phyloP scores from a whole-genome alignment of 1,140 invertebrate species.

The Bombus sylvicola region DNA sequence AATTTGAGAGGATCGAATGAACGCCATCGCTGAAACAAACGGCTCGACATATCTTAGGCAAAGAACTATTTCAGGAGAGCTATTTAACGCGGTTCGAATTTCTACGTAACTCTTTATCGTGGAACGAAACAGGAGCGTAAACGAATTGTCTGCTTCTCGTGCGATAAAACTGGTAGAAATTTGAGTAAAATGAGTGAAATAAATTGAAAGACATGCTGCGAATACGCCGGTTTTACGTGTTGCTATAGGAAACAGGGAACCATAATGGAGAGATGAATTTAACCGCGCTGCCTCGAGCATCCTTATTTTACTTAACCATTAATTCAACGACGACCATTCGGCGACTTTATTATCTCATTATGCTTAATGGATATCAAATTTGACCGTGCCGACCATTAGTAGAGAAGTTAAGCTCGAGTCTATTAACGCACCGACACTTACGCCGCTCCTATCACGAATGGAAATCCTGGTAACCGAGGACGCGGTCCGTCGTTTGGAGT shows the following conservation, averaged over 20 bases:
- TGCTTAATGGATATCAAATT: conserved; percentile 55
- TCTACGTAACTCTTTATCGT: not conserved
- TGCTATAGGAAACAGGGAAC: not conserved
- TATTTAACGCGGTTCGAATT: not conserved
- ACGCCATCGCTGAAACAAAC: not conserved
- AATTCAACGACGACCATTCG: conserved; percentile 37
- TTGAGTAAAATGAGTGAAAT: no score
- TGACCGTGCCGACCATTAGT: conserved; percentile 44
- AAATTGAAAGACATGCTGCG: no score
- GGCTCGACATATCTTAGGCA: not conserved
- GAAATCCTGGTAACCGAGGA: conserved; percentile 54
- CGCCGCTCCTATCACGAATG: conserved; percentile 47
- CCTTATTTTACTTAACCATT: conserved; percentile 34
- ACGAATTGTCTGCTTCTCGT: not conserved
- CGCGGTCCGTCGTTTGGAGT: conserved; percentile 44
- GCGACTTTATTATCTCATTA: conserved; percentile 52
- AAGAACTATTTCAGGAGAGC: not conserved
- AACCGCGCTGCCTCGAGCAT: conserved; percentile 3
- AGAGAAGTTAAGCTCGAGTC: conserved; percentile 41
- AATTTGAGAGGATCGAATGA: not conserved
- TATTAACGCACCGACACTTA: conserved; percentile 53
- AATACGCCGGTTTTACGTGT: not conserved
- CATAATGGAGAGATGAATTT: not conserved
- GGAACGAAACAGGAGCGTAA: no score
- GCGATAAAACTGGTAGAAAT: no score